These are phyloP conservation scores for Dendrolimus punctatus DNA, from an alignment of 1,140 invertebrate species.

Conservation along the genomic window DNA sequence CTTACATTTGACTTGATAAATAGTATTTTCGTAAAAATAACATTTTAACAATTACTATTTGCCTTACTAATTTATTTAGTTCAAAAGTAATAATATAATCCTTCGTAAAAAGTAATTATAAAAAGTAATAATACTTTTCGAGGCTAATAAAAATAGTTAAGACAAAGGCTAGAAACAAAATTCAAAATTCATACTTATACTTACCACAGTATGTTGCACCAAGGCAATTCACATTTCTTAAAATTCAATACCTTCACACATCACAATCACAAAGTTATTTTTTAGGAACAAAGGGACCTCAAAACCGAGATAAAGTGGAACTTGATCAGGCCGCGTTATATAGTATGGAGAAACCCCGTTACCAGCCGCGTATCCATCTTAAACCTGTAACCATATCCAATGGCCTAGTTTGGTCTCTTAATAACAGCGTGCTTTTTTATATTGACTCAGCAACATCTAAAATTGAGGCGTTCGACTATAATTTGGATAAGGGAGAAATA, in stretches of 20 bases:
- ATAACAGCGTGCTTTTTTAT: conserved; percentile 80
- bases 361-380: conserved; percentile 13
- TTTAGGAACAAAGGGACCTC: conserved; percentile 14
- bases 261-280: not conserved
- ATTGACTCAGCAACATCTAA: conserved; percentile 77
- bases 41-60: too few species aligned
- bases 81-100: too few species aligned
- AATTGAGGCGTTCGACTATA: conserved; percentile 80
- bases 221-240: not conserved
- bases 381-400: conserved; percentile 75
- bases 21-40: too few species aligned
- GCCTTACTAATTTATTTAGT: too few species aligned
- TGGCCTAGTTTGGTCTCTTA: conserved; percentile 82
- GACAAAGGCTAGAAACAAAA: too few species aligned
- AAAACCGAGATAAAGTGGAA: conserved; percentile 12
- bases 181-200: not conserved
- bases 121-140: too few species aligned
- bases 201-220: not conserved
- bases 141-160: too few species aligned
- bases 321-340: conserved; percentile 20
- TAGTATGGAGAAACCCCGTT: conserved; percentile 14
- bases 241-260: not conserved
- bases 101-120: too few species aligned
- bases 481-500: conserved; percentile 74
- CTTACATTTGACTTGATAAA: too few species aligned